Evolutionary conservation across 2,888 invertebrate species (phyloP).

Genomic region (Lycia hirtaria): DNA sequence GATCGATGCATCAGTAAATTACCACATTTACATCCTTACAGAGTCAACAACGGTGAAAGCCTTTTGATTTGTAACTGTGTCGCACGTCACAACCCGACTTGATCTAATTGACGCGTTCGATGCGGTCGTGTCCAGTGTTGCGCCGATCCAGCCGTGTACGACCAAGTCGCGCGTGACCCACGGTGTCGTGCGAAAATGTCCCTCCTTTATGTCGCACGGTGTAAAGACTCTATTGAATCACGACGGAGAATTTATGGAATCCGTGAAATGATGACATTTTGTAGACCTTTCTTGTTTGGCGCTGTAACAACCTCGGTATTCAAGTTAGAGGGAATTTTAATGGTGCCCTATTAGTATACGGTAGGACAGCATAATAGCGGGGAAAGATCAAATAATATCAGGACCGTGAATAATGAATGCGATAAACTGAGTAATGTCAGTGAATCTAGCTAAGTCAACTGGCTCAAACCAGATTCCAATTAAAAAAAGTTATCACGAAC

Average conservation of each 20-base stretch:
- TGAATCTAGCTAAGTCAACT: conserved; percentile 4
- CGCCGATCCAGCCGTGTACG: conserved; percentile 33
- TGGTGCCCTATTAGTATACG: conserved; percentile 21
- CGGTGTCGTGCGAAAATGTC: conserved; percentile 43
- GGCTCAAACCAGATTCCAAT: background rate
- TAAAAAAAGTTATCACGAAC: background rate
- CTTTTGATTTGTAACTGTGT: conserved; percentile 11
- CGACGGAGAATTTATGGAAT: conserved; percentile 43
- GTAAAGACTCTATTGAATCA: conserved; percentile 46
- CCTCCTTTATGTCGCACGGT: conserved; percentile 41
- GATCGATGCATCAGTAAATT: conserved; percentile 10
- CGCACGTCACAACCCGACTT: conserved; percentile 36
- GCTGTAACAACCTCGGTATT: conserved; percentile 35
- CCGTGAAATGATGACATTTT: conserved; percentile 40
- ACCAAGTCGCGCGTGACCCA: conserved; percentile 45
- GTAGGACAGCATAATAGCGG: conserved; percentile 18
- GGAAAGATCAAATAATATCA: conserved; percentile 17
- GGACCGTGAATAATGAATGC: conserved; percentile 7
- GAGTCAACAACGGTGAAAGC: conserved; percentile 20
- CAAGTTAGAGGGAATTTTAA: conserved; percentile 25
- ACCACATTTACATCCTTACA: conserved; percentile 13
- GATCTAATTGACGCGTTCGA: conserved; percentile 48
- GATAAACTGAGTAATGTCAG: conserved; percentile 2
- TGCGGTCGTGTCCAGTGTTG: conserved; percentile 36
- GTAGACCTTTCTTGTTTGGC: conserved; percentile 36